These are phyloP conservation scores for Siniperca obscura DNA, from an alignment of 2,797 vertebrate genomes.

Conservation along the genomic window DNA sequence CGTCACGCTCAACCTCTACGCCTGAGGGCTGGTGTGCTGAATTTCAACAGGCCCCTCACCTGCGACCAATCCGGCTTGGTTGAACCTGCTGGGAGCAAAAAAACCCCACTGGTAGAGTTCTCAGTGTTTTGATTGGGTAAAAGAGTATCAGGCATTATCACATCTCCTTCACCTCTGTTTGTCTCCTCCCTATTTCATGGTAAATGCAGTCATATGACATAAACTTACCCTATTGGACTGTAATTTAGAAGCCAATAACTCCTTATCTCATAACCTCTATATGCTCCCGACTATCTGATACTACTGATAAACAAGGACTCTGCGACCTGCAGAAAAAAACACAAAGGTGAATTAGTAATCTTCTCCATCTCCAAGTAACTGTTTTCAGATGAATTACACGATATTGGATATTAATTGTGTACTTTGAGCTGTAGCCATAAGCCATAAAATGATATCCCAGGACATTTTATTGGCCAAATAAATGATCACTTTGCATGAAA, in stretches of 20 bases:
- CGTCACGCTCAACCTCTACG: no score
- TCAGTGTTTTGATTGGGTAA: background rate
- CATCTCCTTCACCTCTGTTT: background rate
- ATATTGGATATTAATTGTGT: background rate
- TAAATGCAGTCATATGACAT: conserved; percentile 6
- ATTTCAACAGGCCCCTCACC: no score
- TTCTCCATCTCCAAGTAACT: background rate
- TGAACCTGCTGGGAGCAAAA: background rate
- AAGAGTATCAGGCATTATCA: background rate
- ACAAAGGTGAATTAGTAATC: background rate
- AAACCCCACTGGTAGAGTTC: no score
- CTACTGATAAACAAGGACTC: conserved; percentile 18
- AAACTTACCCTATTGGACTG: background rate
- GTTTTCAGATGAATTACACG: background rate
- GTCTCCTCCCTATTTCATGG: background rate
- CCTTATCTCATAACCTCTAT: conserved; percentile 24
- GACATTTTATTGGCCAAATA: conserved; percentile 9
- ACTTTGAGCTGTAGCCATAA: background rate
- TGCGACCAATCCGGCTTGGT: background rate
- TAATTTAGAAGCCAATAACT: background rate
- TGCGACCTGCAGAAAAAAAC: background rate
- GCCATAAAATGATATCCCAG: background rate
- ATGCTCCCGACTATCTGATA: background rate
- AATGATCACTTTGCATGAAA: fast-evolving
- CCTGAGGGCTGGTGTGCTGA: no score